Base-by-base conservation (phyloP, 2,113 vertebrate species). In the Abramis brama region DNA sequence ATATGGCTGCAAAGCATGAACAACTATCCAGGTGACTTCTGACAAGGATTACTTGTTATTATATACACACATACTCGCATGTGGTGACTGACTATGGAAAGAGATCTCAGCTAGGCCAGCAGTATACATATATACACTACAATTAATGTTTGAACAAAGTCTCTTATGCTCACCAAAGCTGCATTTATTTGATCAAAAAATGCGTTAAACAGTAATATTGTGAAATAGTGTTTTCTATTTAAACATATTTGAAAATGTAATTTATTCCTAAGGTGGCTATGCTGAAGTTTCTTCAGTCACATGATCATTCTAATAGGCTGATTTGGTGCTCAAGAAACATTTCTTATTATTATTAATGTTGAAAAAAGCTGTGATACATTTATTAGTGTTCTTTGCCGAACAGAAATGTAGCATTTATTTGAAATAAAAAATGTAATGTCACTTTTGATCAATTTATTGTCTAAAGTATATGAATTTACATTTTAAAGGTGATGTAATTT, bases 21-120 rank as follows among this genome's bases (percentile, higher is more conserved):
- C 87, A 92, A 91, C 93, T 88, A 94, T 92, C 90, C 89, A 90
- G 90, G 92, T 88, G 91, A 91, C 87, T 87, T 55, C 78, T 90
- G 87, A 88, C 0, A 19, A 59, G 86, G 80, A 87, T 84, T 84
- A 50, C 50, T 70, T 81, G 66, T 47, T 84, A 55, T 78, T 79
- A 73, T 30, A 73, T 62, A 25, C 66, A 43, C 59, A 66, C 81
- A 68, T 47, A 39, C n/a, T 39, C 12, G 39, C 52, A 83, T 47
- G 30, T 52, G 21, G 43, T 1, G 79, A 57, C 13, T 82, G 79
- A 64, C 15, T 45, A 62, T 45, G 36, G 36, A 27, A 36, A 21
- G 12, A 62, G 45, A 6, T 43, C 13, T 64, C 7, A 19, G 79
- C 15, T 80, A 62, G 33, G 77, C 23, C 77, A 47, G 3, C 6